Evolutionary conservation across 1,140 invertebrate species (phyloP), one percentile per base, ranked within the genome.

Genomic region (Atta cephalotes): DNA sequence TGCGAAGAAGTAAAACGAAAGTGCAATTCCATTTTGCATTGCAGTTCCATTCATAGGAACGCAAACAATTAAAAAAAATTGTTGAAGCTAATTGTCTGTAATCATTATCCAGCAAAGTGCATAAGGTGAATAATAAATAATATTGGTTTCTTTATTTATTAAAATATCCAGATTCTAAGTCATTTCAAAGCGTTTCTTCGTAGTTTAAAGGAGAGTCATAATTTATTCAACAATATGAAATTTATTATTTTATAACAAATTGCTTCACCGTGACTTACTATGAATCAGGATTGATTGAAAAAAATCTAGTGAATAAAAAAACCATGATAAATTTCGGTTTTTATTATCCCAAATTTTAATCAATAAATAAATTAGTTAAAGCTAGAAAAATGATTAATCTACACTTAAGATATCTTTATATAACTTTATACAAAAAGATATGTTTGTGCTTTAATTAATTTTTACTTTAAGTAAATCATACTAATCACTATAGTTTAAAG

Each of bases 101-200:
- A 90, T 91, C 86, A 90, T 85, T 92, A 85, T 91, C 77, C 92
- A 90, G 90, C 94, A 93, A 92, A 84, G 93, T 93, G 94, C 88
- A 74, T 93, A 92, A 93, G 88, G 86, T 91, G 74, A 89, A 88
- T 91, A 93, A 94, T 94, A 94, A 93, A 93, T 88, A 86, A 92
- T 25, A 86, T 91, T 93, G 91, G 58, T 93, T 94, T 90, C 89
- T 93, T 93, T 93, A 95, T 95, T 94, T 93, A 94, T 95, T 93
- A 84, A 88, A 92, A 87, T 18, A 25, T 56, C 9, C 10, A 58
- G 28, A 74, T 45, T 45, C 49, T 82, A 31, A 51, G 45, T 78
- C 45, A 78, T 87, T 72, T 71, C 18, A 6, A 31, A 28, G 31
- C 31, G 45, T 21, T 62, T 70, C 74, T 78, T 49, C 18, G 21